A percentile compares a stretch with the other conserved stretches of the same genome.
Evolutionary conservation across 2,113 vertebrate genomes (phyloP).

Genomic region (Ammodytes dubius): DNA sequence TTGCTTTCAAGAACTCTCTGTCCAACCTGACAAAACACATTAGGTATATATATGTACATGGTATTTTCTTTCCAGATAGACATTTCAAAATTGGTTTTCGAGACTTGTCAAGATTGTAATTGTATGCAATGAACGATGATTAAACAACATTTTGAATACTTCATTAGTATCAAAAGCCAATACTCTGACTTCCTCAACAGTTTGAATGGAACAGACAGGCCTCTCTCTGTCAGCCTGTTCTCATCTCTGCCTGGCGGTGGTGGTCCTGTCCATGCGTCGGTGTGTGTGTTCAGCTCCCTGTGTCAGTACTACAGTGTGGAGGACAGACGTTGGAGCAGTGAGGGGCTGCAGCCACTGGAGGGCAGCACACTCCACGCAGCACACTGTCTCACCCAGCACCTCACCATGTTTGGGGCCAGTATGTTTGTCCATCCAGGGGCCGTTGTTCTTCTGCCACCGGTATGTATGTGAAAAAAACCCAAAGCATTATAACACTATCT

Average conservation of each 20-base stretch:
- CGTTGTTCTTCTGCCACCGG: slow-evolving; percentile 84
- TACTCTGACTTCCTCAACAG: slow-evolving; percentile 45
- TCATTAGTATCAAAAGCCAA: too few relatives aligned
- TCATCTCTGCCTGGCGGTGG: slow-evolving; percentile 51
- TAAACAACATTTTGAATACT: too few relatives aligned
- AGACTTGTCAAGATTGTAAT: too few relatives aligned
- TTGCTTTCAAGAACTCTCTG: too few relatives aligned
- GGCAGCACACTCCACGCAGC: slow-evolving; percentile 79
- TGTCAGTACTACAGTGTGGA: slow-evolving; percentile 84
- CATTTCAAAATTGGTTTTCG: too few relatives aligned
- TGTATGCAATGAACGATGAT: too few relatives aligned
- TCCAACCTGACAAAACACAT: too few relatives aligned
- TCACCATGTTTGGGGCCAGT: slow-evolving; percentile 89
- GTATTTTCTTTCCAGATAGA: too few relatives aligned
- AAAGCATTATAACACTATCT: not conserved
- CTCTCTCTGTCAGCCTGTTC: slow-evolving; percentile 77
- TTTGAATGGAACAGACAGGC: slow-evolving; percentile 61
- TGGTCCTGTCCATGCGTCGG: slow-evolving; percentile 49
- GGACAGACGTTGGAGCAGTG: slow-evolving; percentile 81
- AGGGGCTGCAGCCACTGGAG: slow-evolving; percentile 82
- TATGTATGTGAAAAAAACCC: slow-evolving; percentile 63
- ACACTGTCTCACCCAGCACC: slow-evolving; percentile 85
- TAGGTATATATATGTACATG: too few relatives aligned
- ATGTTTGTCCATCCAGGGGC: slow-evolving; percentile 86
- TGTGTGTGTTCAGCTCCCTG: slow-evolving; percentile 85